Evolutionary conservation across 2,797 vertebrate genomes (phyloP).

Genomic region (Zalophus californianus): DNA sequence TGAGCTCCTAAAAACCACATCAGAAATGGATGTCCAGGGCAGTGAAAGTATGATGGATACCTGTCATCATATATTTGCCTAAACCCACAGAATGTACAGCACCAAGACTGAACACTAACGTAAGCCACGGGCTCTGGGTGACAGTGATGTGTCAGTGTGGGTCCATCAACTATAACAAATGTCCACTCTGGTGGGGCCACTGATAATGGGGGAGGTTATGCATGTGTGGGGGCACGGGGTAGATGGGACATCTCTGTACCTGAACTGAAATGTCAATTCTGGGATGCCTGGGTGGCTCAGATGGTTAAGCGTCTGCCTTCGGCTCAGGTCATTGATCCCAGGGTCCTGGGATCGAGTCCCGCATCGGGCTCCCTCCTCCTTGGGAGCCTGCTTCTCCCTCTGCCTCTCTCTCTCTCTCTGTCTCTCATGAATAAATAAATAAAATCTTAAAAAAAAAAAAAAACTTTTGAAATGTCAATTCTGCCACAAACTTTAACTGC

Average conservation of each 20-base stretch:
- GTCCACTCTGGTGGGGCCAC: too few relatives aligned
- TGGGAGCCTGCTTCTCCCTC: too few relatives aligned
- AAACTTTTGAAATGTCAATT: neutral
- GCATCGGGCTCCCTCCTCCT: too few relatives aligned
- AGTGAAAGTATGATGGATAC: neutral
- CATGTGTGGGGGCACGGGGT: rapidly evolving
- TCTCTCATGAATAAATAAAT: too few relatives aligned
- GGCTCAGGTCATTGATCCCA: too few relatives aligned
- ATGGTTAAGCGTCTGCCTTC: too few relatives aligned
- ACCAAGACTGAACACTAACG: neutral
- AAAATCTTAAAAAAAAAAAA: too few relatives aligned
- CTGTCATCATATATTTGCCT: neutral
- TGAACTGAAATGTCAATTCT: neutral
- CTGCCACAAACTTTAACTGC: neutral
- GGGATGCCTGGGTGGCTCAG: too few relatives aligned
- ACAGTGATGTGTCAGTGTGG: neutral
- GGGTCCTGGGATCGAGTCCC: too few relatives aligned
- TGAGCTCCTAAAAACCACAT: neutral
- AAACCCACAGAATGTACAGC: neutral
- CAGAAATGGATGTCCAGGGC: neutral
- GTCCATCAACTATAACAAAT: rapidly evolving
- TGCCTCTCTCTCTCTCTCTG: too few relatives aligned
- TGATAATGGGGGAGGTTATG: neutral
- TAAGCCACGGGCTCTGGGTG: neutral
- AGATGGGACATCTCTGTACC: neutral